Evolutionary conservation across 2,113 vertebrate species (phyloP), one percentile per base, ranked within the genome.

Genomic region (Centrocercus urophasianus): DNA sequence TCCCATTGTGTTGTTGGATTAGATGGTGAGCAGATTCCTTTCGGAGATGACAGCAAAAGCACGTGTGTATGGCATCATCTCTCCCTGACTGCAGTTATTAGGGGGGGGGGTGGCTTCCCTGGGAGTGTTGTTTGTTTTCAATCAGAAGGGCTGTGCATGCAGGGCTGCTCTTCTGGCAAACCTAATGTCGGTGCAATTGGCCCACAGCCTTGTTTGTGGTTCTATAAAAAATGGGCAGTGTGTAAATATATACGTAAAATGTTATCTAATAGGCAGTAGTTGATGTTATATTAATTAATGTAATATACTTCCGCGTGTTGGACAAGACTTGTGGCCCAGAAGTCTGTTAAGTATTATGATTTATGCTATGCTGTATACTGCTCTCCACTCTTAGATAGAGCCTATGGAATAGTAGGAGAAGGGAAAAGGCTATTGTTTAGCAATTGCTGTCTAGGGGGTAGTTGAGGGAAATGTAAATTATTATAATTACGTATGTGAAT

Each of bases 61-160:
- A n/a, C 2, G 24, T 42, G 64, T 10, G 3, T 4, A 8, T 0
- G 18, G 40, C 6, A 6, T 32, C 60, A 71, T 57, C 1, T 1
- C 32, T 83, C 56, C 64, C 64, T 1, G 17, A 34, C 24, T 56
- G 20, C 34, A 50, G 5, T 43, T 50, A 19, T 4, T 3, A 17
- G 47, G 42, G 25, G 17, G 40, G 64, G 22, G 50, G 28, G 18
- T 43, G 34, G 1, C 36, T 40, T 24, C 16, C 0, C 43, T 32
- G 30, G 1, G 13, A 5, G 10, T 3, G 15, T 4, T 42, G 45
- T 24, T 89, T 52, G 20, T 43, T 86, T 83, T 19, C 56, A 30
- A 10, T 63, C 14, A 8, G 69, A 28, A 38, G 2, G 14, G 27
- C n/a, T 11, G 16, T 1, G 17, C 34, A 7, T 32, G 40, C 14